Base-by-base conservation (phyloP, 2,797 vertebrate species). In the Anabas testudineus region DNA sequence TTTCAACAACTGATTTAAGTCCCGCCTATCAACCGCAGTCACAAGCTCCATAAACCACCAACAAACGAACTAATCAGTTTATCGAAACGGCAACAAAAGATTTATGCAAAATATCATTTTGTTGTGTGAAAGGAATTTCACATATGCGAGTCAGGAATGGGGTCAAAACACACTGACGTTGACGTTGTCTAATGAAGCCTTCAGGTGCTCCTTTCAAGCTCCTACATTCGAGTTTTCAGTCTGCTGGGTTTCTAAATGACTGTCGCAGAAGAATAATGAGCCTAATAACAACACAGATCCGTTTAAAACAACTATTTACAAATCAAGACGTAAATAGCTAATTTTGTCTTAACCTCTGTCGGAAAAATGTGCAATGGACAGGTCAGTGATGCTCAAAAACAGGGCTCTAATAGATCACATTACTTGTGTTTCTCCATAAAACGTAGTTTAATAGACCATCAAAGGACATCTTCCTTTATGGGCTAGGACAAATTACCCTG, bases 101-200 rank as follows among this genome's bases (percentile, higher is more conserved):
- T 81, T 71, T 43, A 57, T 69, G 39, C 30, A 62, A 37, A 70
- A 70, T 80, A 71, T 74, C 67, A 54, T 71, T 79, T 86, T 86
- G 78, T 85, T 88, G 71, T 67, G 52, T 74, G 75, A 65, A 58
- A 81, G 87, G 88, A 90, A 91, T 91, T 87, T 80, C 80, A 90
- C 77, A 77, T 80, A 87, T 85, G 82, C 57, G 41, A 66, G 28
- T 15, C 66, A 59, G 78, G 87, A 90, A 89, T 84, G 83, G 80
- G 78, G 75, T 71, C 45, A 78, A 80, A 76, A 71, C 71, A 79
- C 73, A 51, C 55, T 60, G 58, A 77, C 47, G 67, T 52, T 70
- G 60, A 66, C 68, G 74, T 65, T 67, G 58, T 70, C 41, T 24
- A 26, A 14, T 76, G 85, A 14, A 71, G 81, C 80, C 30, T 90